Percentiles rank a stretch among this genome's conserved stretches.
phyloP scores from a whole-genome alignment of 2,113 vertebrate species.

The Brachirus orientalis region DNA sequence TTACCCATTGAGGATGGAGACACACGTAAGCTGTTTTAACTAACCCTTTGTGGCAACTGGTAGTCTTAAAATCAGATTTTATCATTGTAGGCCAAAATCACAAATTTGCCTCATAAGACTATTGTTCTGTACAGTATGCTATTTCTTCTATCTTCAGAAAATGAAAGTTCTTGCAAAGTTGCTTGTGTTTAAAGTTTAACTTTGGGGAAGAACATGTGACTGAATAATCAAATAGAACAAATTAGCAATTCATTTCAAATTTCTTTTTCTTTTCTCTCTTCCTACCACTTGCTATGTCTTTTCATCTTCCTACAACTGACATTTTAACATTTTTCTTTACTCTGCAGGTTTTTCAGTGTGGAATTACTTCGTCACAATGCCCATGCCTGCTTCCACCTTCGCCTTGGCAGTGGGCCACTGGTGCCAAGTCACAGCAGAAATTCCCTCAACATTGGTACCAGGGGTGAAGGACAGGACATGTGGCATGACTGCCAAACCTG shows the following conservation, averaged over 20 bases:
- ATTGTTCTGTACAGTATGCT: not conserved
- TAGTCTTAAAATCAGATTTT: not conserved
- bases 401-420: slow-evolving; percentile 93
- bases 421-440: slow-evolving; percentile 81
- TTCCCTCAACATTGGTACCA: slow-evolving; percentile 36
- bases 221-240: slow-evolving; percentile 3
- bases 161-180: not conserved
- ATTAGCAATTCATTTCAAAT: not conserved
- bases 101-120: not conserved
- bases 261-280: not conserved
- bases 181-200: not conserved
- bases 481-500: slow-evolving; percentile 18
- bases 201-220: not conserved
- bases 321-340: not conserved
- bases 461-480: slow-evolving; percentile 6
- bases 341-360: slow-evolving; percentile 85
- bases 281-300: too few species aligned
- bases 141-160: not conserved
- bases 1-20: slow-evolving; percentile 77
- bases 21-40: slow-evolving; percentile 78
- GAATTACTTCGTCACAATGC: slow-evolving; percentile 96
- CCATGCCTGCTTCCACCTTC: slow-evolving; percentile 97
- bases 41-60: not conserved
- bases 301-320: slow-evolving; percentile 23
- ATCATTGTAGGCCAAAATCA: not conserved